Conservation (phyloP, 2,113 vertebrate species). For the Mormoops blainvillei region DNA sequence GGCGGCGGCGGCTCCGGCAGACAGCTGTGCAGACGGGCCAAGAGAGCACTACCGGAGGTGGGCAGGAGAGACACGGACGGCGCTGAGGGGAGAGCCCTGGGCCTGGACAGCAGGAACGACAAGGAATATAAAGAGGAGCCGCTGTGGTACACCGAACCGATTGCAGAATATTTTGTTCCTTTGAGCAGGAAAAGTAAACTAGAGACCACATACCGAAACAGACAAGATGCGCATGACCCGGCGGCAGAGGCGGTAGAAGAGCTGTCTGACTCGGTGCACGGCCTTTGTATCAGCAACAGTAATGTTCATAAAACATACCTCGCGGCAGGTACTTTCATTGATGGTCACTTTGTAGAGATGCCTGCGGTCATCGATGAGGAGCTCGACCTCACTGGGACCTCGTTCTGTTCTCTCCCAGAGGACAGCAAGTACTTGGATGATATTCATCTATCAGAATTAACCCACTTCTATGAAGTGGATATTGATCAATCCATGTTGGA, state of each 20-base stretch:
- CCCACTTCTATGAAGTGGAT: constrained; percentile 99
- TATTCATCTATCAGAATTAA: constrained; percentile 98
- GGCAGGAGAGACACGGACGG: constrained; percentile 85
- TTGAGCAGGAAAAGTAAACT: constrained; percentile 94
- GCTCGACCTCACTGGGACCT: constrained; percentile 91
- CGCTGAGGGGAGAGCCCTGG: constrained; percentile 84
- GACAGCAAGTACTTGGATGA: constrained; percentile 95
- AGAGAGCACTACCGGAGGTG: constrained; percentile 88
- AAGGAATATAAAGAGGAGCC: constrained; percentile 96
- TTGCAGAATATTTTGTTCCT: constrained; percentile 95
- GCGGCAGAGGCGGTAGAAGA: constrained; percentile 84
- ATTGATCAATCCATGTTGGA: constrained; percentile 99
- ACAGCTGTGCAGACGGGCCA: constrained; percentile 92
- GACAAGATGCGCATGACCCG: constrained; percentile 80
- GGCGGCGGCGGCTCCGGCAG: constrained; percentile 84
- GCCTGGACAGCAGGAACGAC: constrained; percentile 84
- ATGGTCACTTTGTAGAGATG: constrained; percentile 98
- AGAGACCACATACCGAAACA: constrained; percentile 95
- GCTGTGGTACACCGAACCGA: constrained; percentile 98
- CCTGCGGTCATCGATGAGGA: constrained; percentile 90
- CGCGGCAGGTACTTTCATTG: constrained; percentile 96
- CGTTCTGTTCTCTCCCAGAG: constrained; percentile 93
- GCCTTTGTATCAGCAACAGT: constrained; percentile 90
- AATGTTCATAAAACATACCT: constrained; percentile 92
- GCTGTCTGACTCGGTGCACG: constrained; percentile 89